phyloP scores from a whole-genome alignment of 2,797 vertebrate species.

The Lophius americanus region DNA sequence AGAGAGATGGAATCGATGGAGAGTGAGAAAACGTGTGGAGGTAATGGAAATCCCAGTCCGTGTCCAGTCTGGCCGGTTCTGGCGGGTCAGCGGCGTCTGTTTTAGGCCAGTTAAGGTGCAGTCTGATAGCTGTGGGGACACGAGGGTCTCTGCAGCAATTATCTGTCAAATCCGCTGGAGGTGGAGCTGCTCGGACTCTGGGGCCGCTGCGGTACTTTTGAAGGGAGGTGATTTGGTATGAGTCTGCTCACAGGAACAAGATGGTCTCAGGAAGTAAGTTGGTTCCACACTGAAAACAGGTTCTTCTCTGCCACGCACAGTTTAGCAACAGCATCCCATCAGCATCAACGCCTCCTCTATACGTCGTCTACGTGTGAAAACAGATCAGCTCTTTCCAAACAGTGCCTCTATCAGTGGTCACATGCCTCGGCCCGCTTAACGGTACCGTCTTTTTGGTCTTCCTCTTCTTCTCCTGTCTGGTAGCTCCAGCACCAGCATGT shows the following conservation, averaged over 20 bases:
- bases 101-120: constrained; percentile 40
- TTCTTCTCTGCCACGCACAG: constrained; percentile 1
- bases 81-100: constrained; percentile 27
- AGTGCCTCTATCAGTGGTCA: too few species aligned
- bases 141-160: constrained; percentile 65
- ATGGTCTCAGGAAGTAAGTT: constrained; percentile 7
- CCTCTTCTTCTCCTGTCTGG: too few species aligned
- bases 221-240: constrained; percentile 10
- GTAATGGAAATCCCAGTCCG: constrained; percentile 47
- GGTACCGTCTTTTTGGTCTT: too few species aligned
- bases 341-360: too few species aligned
- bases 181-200: constrained; percentile 33
- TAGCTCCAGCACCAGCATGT: too few species aligned
- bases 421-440: too few species aligned
- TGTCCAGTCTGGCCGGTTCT: constrained; percentile 29
- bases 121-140: constrained; percentile 64
- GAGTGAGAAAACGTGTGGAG: neutral
- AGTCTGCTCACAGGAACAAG: constrained; percentile 1
- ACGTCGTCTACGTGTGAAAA: too few species aligned
- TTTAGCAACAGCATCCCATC: too few species aligned
- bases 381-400: too few species aligned
- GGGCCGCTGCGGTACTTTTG: constrained; percentile 29
- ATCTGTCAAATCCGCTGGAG: constrained; percentile 51
- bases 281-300: neutral
- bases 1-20: constrained; percentile 15